Evolutionary conservation across 2,888 invertebrate species (phyloP).

Genomic region (Synergus japonicus): DNA sequence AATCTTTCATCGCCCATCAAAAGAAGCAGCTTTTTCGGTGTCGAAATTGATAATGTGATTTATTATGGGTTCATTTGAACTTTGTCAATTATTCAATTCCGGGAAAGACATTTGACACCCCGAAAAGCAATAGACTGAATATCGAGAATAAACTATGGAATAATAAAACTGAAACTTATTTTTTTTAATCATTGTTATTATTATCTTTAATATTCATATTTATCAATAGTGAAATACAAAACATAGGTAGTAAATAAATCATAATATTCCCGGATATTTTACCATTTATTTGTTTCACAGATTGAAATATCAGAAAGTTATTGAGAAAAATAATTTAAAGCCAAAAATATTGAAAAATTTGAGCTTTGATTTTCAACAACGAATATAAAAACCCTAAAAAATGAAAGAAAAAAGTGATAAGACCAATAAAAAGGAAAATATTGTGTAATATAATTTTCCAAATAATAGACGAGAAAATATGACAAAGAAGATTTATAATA

Average conservation of each 20-base stretch:
- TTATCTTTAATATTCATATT: no score
- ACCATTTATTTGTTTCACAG: neutral
- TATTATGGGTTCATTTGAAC: conserved; percentile 10
- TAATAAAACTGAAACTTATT: no score
- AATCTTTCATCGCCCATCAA: conserved; percentile 30
- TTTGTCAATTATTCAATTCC: conserved; percentile 2
- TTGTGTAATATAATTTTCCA: no score
- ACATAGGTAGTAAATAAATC: no score
- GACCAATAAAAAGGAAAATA: no score
- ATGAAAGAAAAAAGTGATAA: no score
- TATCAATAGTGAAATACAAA: no score
- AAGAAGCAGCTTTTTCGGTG: neutral
- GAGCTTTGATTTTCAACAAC: neutral
- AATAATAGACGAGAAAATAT: no score
- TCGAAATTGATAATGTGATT: conserved; percentile 21
- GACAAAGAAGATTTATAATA: no score
- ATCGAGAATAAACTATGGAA: no score
- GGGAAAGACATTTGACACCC: neutral
- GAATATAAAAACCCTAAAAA: neutral
- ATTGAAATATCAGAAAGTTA: neutral
- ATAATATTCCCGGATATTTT: neutral
- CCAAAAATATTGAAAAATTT: neutral
- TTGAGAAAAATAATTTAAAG: neutral
- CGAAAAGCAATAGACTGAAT: no score
- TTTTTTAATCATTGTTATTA: no score